Percentiles rank a stretch among this genome's conserved stretches.
phyloP scores from a whole-genome alignment of 2,888 invertebrate genomes.

The Dascillus cervinus region DNA sequence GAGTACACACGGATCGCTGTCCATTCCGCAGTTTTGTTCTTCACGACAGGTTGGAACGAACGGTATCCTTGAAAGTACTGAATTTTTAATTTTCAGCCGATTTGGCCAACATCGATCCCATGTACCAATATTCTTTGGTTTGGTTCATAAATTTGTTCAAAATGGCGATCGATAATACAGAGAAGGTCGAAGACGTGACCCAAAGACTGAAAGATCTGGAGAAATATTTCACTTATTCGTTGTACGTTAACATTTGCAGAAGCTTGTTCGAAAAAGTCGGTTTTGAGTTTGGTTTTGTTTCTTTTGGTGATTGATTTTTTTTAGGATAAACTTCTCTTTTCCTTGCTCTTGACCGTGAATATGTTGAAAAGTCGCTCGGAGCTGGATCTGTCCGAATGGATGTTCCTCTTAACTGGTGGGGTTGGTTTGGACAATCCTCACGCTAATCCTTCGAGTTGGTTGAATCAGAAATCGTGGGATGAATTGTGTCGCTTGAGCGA shows the following conservation, averaged over 20 bases:
- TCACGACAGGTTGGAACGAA: slow-evolving; percentile 63
- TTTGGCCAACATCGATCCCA: slow-evolving; percentile 87
- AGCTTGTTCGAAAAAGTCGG: slow-evolving; percentile 85
- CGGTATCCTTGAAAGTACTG: slow-evolving; percentile 1
- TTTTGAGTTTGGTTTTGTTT: slow-evolving; percentile 1
- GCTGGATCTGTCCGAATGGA: slow-evolving; percentile 62
- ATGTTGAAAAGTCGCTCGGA: slow-evolving; percentile 53
- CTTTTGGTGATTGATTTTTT: no score
- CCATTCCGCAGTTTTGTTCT: slow-evolving; percentile 85
- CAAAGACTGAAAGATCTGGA: slow-evolving; percentile 67
- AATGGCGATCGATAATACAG: slow-evolving; percentile 78
- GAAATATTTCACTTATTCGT: slow-evolving; percentile 77
- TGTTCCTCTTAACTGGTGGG: slow-evolving; percentile 84
- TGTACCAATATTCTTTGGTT: slow-evolving; percentile 92
- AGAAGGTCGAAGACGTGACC: slow-evolving; percentile 72
- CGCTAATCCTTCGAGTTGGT: slow-evolving; percentile 63
- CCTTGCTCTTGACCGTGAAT: slow-evolving; percentile 66
- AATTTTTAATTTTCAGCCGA: slow-evolving; percentile 51
- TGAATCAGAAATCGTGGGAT: slow-evolving; percentile 67
- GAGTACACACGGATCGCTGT: slow-evolving; percentile 87
- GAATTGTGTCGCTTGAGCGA: slow-evolving; percentile 61
- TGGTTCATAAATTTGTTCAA: slow-evolving; percentile 92
- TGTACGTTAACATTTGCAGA: slow-evolving; percentile 86
- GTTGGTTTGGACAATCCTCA: slow-evolving; percentile 69
- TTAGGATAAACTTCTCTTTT: slow-evolving; percentile 85